Base-by-base conservation (phyloP, 2,888 invertebrate genomes). In the Meiosimyza decipiens region DNA sequence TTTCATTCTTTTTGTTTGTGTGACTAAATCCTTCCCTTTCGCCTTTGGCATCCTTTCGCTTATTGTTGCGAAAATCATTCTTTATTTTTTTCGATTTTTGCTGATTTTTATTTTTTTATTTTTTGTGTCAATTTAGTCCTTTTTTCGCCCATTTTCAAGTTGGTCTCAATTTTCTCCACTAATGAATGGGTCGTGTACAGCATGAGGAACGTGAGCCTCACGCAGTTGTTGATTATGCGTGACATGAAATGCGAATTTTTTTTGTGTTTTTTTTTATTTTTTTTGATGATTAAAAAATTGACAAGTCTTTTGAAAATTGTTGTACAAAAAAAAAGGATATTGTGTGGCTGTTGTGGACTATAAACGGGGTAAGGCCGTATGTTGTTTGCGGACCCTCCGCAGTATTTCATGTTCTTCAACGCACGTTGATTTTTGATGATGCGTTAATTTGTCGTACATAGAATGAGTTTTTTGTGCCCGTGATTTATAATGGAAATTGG, bases 191-290 rank as follows among this genome's bases (percentile, higher is more conserved):
- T 64, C 59, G 59, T 60, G 59, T 22, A 59, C 15, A 40, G 40
- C 70, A 51, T 70, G 62, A 62, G 70, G 47, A 52, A 62, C 70
- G 70, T 70, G 62, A 52, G 62, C 51, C 52, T 62, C 40, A 54
- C 49, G 64, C 33, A 28, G 18, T 62, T 47, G 22, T 16, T 55
- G 51, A 68, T 78, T 72, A 74, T 74, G 80, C 80, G 80, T 81
- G 79, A 80, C 81, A 76, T 78, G 77, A 81, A 81, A 81, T 75
- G 74, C 75, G 76, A 75, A 67, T 75, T 75, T 75, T 57, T 15
- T 22, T 22, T 22, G 22, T 22, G 22, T 22, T 22, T 22, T 22
- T 68, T 74, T 77, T 78, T 64, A 28, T 52, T 28, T 50, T 68
- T 59, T 62, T 65, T 64, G 51, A 63, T 47, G 54, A 51, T 63